These are phyloP conservation scores for Myotis planiceps DNA, from an alignment of 2,797 vertebrate genomes.

Conservation along the genomic window DNA sequence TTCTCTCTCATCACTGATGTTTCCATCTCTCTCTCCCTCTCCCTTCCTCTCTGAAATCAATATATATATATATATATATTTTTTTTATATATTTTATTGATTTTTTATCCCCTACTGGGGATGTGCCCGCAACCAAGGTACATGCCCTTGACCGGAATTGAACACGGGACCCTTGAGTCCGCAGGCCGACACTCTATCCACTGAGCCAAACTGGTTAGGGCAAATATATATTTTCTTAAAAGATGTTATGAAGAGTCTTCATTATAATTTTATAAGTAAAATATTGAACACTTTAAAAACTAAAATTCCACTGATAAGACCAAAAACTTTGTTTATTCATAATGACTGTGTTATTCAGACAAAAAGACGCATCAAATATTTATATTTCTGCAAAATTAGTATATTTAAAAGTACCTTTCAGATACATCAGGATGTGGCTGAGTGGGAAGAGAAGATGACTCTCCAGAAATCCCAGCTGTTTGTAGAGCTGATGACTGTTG, in stretches of 20 bases:
- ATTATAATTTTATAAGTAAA: constrained; percentile 49
- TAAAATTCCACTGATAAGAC: constrained; percentile 4
- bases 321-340: neutral
- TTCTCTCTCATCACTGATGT: no score
- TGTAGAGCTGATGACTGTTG: constrained; percentile 89
- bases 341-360: neutral
- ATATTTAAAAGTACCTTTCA: constrained; percentile 92
- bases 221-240: neutral
- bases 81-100: no score
- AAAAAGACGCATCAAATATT: neutral
- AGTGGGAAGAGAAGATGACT: constrained; percentile 85
- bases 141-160: no score
- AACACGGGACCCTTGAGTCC: no score
- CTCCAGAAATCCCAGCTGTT: constrained; percentile 89
- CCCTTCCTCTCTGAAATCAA: no score
- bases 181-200: no score
- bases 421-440: constrained; percentile 93
- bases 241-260: neutral
- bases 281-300: constrained; percentile 43
- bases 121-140: no score
- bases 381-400: constrained; percentile 10
- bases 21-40: no score
- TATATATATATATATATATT: no score
- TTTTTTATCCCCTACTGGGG: no score
- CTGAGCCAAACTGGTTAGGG: no score